These are phyloP conservation scores for Platalea minor DNA, from an alignment of 2,797 vertebrate species.

Conservation along the genomic window DNA sequence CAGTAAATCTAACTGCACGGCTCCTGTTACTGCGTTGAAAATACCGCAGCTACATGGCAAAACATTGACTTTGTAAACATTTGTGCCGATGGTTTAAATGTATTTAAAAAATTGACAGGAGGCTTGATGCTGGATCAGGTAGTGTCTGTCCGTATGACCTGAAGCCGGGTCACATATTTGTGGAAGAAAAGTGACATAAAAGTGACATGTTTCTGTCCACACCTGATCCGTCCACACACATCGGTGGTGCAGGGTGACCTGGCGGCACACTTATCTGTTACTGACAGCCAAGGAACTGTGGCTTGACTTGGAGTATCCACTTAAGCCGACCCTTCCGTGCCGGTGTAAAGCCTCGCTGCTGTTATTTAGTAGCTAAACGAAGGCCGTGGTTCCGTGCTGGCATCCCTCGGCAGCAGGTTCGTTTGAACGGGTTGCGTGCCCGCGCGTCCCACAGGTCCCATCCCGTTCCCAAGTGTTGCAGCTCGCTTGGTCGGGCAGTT, in stretches of 20 bases:
- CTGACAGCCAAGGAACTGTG: too few species aligned
- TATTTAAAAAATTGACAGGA: neutral
- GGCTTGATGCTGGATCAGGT: neutral
- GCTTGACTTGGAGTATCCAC: neutral
- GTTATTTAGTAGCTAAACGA: neutral
- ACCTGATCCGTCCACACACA: neutral
- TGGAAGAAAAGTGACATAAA: neutral
- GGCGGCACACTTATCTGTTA: rapidly evolving
- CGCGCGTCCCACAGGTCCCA: rapidly evolving
- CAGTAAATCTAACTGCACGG: neutral
- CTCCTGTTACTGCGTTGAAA: neutral
- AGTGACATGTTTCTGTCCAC: neutral
- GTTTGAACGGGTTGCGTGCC: rapidly evolving
- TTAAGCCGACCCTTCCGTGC: neutral
- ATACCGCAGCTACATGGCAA: neutral
- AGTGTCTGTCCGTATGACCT: rapidly evolving
- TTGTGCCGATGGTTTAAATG: neutral
- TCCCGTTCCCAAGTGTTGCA: too few species aligned
- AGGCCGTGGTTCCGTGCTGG: rapidly evolving
- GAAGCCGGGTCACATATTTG: neutral
- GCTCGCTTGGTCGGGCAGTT: rapidly evolving
- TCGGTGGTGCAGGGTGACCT: neutral
- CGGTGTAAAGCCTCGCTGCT: neutral
- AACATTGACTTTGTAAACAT: neutral
- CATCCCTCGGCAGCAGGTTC: neutral